Conservation (phyloP, 2,797 vertebrate species). For the Sebastes iracundus region DNA sequence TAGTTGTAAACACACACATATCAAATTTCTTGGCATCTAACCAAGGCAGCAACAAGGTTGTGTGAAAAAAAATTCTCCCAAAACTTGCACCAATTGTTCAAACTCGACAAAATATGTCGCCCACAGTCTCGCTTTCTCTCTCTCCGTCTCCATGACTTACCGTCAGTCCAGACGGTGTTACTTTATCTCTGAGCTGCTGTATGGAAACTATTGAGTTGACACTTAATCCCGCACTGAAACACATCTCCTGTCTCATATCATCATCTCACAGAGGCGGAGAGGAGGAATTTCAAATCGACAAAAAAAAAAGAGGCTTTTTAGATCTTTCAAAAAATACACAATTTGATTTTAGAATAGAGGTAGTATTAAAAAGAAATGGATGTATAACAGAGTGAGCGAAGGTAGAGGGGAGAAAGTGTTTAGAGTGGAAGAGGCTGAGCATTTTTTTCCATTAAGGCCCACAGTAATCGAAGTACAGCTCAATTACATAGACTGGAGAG, state of each 20-base stretch:
- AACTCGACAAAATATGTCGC: neutral
- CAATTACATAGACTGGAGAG: slow-evolving; percentile 70
- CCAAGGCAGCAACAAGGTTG: neutral
- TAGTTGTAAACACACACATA: neutral
- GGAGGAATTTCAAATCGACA: neutral
- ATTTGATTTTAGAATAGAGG: slow-evolving; percentile 4
- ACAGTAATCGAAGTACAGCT: slow-evolving; percentile 65
- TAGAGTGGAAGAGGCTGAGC: slow-evolving; percentile 40
- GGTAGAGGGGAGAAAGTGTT: slow-evolving; percentile 15
- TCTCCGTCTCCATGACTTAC: slow-evolving; percentile 6
- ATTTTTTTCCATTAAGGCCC: slow-evolving; percentile 59
- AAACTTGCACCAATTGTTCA: neutral
- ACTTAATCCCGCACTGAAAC: slow-evolving; percentile 49
- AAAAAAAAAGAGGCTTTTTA: neutral
- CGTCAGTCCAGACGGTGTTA: slow-evolving; percentile 38
- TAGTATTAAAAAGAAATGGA: slow-evolving; percentile 7
- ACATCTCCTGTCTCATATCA: slow-evolving; percentile 7
- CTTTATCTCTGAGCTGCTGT: slow-evolving; percentile 48
- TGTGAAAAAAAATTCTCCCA: neutral
- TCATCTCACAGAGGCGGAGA: neutral
- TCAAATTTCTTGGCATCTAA: neutral
- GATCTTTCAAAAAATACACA: neutral
- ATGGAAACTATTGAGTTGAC: slow-evolving; percentile 63
- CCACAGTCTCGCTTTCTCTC: neutral
- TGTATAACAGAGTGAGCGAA: neutral